Percentiles rank a stretch among this genome's conserved stretches.
Conservation (phyloP, 1,140 invertebrate genomes). For the Drosophila murphyi region DNA sequence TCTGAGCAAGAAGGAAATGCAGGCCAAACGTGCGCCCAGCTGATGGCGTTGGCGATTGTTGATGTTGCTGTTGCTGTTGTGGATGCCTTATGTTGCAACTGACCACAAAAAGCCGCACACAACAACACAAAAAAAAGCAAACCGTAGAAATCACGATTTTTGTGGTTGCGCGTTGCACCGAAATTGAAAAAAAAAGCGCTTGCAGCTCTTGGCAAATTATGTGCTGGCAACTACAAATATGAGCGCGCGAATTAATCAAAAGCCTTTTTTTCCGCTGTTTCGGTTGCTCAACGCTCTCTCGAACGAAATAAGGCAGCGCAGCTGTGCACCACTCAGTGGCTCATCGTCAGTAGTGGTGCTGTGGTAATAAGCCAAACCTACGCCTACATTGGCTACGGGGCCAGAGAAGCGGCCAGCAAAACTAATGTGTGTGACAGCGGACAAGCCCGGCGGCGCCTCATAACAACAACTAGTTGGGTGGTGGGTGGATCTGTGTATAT, state of each 20-base stretch:
- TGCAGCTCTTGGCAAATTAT: constrained; percentile 77
- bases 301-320: constrained; percentile 37
- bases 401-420: constrained; percentile 6
- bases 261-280: constrained; percentile 50
- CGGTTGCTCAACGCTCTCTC: constrained; percentile 51
- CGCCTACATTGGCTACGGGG: constrained; percentile 26
- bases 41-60: constrained; percentile 78
- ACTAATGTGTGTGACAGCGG: constrained; percentile 24
- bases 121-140: constrained; percentile 58
- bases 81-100: constrained; percentile 50
- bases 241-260: constrained; percentile 81
- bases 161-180: constrained; percentile 53
- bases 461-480: constrained; percentile 35
- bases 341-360: constrained; percentile 47
- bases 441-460: constrained; percentile 31
- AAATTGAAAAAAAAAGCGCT: constrained; percentile 72
- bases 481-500: constrained; percentile 27
- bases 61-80: constrained; percentile 49
- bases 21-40: constrained; percentile 80
- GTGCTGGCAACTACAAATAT: constrained; percentile 82
- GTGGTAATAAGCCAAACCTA: constrained; percentile 49
- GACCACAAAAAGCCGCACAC: constrained; percentile 68
- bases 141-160: constrained; percentile 80
- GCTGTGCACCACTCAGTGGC: constrained; percentile 47
- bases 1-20: constrained; percentile 79